Evolutionary conservation across 2,797 vertebrate genomes (phyloP), one percentile per base, ranked within the genome.

Genomic region (Sebastes itinus): DNA sequence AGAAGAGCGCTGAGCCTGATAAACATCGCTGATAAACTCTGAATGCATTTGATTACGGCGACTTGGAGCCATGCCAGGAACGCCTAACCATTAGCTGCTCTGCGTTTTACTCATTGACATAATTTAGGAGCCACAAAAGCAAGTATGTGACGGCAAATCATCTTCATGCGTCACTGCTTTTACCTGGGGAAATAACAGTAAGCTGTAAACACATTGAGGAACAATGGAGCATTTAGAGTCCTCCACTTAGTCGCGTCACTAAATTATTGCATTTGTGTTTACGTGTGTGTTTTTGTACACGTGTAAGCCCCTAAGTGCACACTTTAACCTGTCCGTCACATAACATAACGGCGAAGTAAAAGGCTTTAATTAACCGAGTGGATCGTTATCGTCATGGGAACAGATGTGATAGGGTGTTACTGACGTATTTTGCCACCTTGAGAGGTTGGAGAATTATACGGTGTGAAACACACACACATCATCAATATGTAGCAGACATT

Each of bases 361-460:
- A 38, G 68, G 69, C 69, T 88, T 89, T 88, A 90, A 92, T 92
- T 90, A 93, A 87, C 62, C 0, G 14, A 79, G 62, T 28, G 72
- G 83, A 76, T 84, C 66, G 68, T 86, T 79, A 89, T 93, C 23
- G 71, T 65, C 90, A 83, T 81, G 86, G 92, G 84, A 92, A 89
- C 89, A 81, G 85, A 86, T 73, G 76, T 73, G 80, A 77, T 70
- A 65, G 71, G 56, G 75, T 77, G 85, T 82, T 83, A 77, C 79
- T 86, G 80, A 87, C 56, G 75, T 84, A 75, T 80, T 87, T 80
- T 71, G 77, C 77, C 78, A 86, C 86, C 86, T 86, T 79, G 75
- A 86, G 76, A 83, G 83, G 66, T 76, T 82, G 23, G 72, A 85
- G 70, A 88, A 86, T 77, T 77, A 42, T 42, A 75, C 2, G 12